Base-by-base conservation (phyloP, 2,113 vertebrate genomes). In the Corythoichthys haematopterus region DNA sequence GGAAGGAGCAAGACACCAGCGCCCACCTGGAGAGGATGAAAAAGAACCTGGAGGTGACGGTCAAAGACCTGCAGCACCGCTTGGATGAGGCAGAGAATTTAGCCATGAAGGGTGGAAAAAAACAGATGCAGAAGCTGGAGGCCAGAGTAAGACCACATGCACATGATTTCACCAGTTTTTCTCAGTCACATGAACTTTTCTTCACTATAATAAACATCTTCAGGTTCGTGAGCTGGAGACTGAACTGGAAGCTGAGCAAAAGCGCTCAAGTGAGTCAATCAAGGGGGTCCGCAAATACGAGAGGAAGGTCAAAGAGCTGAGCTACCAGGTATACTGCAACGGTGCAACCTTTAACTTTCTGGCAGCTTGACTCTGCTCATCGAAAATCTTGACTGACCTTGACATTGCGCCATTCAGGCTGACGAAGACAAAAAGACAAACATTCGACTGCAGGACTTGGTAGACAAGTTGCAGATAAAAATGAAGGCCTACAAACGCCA, bases 81-180 rank as follows among this genome's bases (percentile, higher is more conserved):
- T 15, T 87, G 0, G 74, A 94, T 0, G 91, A 95, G 75, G 92
- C 92, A 0, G 93, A 94, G 58, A 92, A 90, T 73, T 36, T 93
- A 78, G 92, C 90, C 11, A 84, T 94, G 82, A 92, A 92, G 75
- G 92, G 92, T 0, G 93, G 92, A 12, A 93, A 92, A 87, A 92
- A 93, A 48, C 90, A 92, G 63, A 83, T 92, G 36, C 91, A 91
- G 82, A 93, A 94, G 40, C 84, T 94, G 66, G 93, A 94, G 52
- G n/a, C 77, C 0, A 70, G 83, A 51, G 87, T 87, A 51, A 6
- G 2, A 36, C 28, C 5, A 50, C 7, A 46, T 60, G 15, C 40
- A 60, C 36, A 28, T 28, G 10, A 56, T 13, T 16, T 13, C 3
- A 56, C 10, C 55, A 8, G 2, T 9, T 1, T 8, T 53, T 53